These are phyloP conservation scores for Papilio polyxenes DNA, from an alignment of 1,140 invertebrate genomes.

Conservation along the genomic window DNA sequence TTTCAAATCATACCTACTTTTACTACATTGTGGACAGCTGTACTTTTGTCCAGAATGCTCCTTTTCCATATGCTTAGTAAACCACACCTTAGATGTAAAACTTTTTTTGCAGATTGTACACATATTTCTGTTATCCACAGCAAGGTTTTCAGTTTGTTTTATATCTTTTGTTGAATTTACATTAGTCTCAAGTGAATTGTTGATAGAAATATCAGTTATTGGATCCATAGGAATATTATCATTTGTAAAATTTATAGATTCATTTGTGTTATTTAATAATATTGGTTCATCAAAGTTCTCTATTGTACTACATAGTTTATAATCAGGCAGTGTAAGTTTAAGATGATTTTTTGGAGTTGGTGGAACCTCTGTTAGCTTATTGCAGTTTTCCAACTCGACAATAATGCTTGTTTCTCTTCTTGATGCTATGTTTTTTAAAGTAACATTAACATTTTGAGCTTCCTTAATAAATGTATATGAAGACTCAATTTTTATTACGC, in stretches of 20 bases:
- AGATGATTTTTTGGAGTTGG: constrained; percentile 46
- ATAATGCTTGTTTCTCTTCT: constrained; percentile 63
- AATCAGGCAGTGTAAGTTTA: constrained; percentile 61
- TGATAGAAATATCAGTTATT: not conserved
- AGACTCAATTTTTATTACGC: constrained; percentile 68
- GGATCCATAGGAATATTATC: not conserved
- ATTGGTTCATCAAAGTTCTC: constrained; percentile 46
- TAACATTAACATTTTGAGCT: constrained; percentile 66
- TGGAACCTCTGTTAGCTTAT: constrained; percentile 43
- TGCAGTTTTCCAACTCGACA: constrained; percentile 55
- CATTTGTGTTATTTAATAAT: constrained; percentile 41
- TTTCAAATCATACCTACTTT: constrained; percentile 51
- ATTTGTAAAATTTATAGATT: constrained; percentile 8
- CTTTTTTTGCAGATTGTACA: constrained; percentile 64
- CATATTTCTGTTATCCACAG: constrained; percentile 50
- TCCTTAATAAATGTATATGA: constrained; percentile 68
- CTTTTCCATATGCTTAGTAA: constrained; percentile 67
- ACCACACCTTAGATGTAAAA: constrained; percentile 71
- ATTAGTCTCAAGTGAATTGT: not conserved
- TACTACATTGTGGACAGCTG: constrained; percentile 58
- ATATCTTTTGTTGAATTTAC: constrained; percentile 34
- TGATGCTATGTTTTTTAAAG: constrained; percentile 65
- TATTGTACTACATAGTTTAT: constrained; percentile 56
- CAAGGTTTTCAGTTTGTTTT: constrained; percentile 10
- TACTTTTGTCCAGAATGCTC: constrained; percentile 63